phyloP scores from a whole-genome alignment of 2,888 invertebrate genomes.

The Orthosia gracilis region DNA sequence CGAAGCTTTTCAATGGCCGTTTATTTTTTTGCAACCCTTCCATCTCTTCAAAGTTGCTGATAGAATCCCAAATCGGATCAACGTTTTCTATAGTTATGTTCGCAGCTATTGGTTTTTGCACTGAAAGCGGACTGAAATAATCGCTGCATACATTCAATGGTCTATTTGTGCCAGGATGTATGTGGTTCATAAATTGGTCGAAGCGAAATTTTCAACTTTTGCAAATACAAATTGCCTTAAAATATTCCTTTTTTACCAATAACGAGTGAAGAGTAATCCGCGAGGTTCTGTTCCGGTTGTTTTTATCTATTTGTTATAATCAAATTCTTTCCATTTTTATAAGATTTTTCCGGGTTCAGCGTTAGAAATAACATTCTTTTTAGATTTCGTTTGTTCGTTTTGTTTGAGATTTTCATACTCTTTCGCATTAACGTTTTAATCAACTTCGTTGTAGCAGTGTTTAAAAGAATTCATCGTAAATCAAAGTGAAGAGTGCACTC shows the following conservation, averaged over 20 bases:
- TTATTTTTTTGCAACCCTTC: constrained; percentile 25
- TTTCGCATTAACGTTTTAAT: not conserved
- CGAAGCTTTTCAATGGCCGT: constrained; percentile 11
- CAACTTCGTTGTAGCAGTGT: no score
- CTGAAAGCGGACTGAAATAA: constrained; percentile 46
- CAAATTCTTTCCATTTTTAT: constrained; percentile 38
- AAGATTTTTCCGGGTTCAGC: constrained; percentile 15
- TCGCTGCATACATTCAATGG: constrained; percentile 28
- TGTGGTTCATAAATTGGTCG: constrained; percentile 37
- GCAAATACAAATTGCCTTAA: constrained; percentile 26
- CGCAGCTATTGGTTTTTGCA: constrained; percentile 24
- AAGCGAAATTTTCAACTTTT: constrained; percentile 9
- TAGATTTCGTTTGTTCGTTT: not conserved
- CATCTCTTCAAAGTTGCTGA: constrained; percentile 51
- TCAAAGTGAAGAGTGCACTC: no score
- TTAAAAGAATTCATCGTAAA: no score
- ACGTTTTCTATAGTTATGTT: constrained; percentile 47
- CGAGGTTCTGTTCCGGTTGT: not conserved
- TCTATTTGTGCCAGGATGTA: constrained; percentile 16
- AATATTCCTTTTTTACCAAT: constrained; percentile 23
- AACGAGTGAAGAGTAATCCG: not conserved
- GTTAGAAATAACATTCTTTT: constrained; percentile 4
- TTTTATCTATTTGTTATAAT: constrained; percentile 21
- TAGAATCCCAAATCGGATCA: constrained; percentile 58
- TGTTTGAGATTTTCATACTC: not conserved